phyloP scores from a whole-genome alignment of 2,888 invertebrate genomes.

The Erebia epiphron region DNA sequence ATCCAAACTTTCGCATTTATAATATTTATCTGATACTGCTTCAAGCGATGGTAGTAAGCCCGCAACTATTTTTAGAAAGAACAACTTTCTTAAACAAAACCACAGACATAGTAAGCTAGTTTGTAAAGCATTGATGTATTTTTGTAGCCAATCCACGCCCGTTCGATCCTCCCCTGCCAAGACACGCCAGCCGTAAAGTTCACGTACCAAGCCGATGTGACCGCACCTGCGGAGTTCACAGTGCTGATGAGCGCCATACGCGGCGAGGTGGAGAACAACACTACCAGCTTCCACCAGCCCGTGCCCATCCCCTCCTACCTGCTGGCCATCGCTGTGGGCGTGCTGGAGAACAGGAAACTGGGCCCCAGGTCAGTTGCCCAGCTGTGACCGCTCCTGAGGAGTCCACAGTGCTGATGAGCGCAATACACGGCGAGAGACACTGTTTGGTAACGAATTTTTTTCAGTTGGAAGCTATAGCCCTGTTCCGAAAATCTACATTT shows the following conservation, averaged over 20 bases:
- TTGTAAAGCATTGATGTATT: neutral
- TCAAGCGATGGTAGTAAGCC: too few species aligned
- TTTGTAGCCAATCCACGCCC: conserved; percentile 91
- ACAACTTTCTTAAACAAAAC: too few species aligned
- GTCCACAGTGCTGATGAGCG: conserved; percentile 54
- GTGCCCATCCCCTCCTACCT: conserved; percentile 95
- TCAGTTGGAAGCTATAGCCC: too few species aligned
- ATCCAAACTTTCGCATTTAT: too few species aligned
- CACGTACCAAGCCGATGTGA: conserved; percentile 89
- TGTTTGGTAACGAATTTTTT: too few species aligned
- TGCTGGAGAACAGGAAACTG: conserved; percentile 87
- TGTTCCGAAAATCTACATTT: conserved; percentile 39
- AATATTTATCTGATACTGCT: too few species aligned
- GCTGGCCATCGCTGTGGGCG: conserved; percentile 94
- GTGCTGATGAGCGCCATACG: conserved; percentile 95
- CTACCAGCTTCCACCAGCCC: conserved; percentile 86
- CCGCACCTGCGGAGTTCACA: conserved; percentile 88
- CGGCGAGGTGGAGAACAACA: conserved; percentile 69
- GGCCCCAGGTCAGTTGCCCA: conserved; percentile 83
- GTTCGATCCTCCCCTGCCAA: conserved; percentile 95
- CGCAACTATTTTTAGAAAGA: too few species aligned
- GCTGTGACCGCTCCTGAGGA: neutral
- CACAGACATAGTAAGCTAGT: too few species aligned
- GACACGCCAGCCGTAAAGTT: conserved; percentile 95
- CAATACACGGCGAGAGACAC: conserved; percentile 79